Percentiles rank a stretch among this genome's conserved stretches.
Conservation (phyloP, 2,797 vertebrate genomes). For the Thunnus albacares region DNA sequence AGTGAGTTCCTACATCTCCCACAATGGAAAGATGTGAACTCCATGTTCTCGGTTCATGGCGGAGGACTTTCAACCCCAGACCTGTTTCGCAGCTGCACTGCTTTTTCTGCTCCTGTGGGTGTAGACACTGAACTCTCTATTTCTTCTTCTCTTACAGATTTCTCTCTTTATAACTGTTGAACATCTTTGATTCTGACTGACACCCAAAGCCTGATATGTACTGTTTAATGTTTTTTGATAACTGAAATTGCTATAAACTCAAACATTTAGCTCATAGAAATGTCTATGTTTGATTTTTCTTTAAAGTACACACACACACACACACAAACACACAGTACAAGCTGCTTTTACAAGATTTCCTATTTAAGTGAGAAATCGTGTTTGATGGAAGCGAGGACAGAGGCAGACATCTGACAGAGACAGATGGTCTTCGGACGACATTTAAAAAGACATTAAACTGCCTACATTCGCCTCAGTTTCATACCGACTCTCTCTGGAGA, state of each 20-base stretch:
- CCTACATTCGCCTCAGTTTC: not conserved
- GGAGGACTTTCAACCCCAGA: not conserved
- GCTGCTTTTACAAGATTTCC: not conserved
- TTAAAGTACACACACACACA: not conserved
- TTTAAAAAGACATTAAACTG: constrained; percentile 21
- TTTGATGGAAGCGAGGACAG: constrained; percentile 13
- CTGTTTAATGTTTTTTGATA: not conserved
- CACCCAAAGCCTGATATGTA: no score
- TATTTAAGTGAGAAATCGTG: not conserved
- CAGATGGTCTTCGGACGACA: constrained; percentile 20
- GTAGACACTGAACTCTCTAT: not conserved
- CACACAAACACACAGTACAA: no score
- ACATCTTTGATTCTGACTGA: no score
- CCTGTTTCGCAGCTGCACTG: not conserved
- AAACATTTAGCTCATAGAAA: not conserved
- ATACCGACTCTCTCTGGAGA: not conserved
- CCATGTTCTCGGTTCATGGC: not conserved
- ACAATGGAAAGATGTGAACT: not conserved
- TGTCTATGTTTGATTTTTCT: not conserved
- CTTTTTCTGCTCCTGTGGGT: not conserved
- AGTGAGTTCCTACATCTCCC: not conserved
- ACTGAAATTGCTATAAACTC: not conserved
- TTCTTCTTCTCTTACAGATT: no score
- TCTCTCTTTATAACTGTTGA: not conserved
- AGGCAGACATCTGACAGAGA: constrained; percentile 21